A percentile compares a stretch with the other conserved stretches of the same genome.
Conservation (phyloP, 2,888 invertebrate genomes). For the Tyria jacobaeae region DNA sequence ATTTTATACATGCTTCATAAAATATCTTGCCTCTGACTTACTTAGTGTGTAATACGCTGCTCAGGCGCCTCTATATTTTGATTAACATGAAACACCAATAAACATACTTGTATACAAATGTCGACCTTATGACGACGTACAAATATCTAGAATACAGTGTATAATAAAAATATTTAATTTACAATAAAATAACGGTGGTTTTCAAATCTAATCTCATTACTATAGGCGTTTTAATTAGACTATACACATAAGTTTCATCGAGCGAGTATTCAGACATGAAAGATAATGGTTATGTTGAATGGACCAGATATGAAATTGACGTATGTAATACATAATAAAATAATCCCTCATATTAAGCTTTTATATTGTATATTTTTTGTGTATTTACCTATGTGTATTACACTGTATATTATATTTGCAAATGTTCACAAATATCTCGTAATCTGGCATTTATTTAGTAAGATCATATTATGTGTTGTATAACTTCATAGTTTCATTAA, state of each 20-base stretch:
- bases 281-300: conserved; percentile 46
- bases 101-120: conserved; percentile 22
- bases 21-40: conserved; percentile 72
- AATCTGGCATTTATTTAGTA: conserved; percentile 68
- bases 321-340: conserved; percentile 50
- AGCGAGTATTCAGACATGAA: conserved; percentile 33
- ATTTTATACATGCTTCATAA: conserved; percentile 72
- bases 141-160: conserved; percentile 30
- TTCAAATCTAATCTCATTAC: conserved; percentile 32
- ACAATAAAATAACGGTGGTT: conserved; percentile 18
- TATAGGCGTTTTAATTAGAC: conserved; percentile 30
- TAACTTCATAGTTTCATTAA: conserved; percentile 41
- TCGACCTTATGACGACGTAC: conserved; percentile 33
- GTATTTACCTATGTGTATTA: conserved; percentile 50
- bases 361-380: conserved; percentile 58
- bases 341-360: conserved; percentile 61
- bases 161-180: conserved; percentile 2
- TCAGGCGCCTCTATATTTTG: conserved; percentile 55
- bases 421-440: conserved; percentile 51
- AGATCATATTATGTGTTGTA: conserved; percentile 51
- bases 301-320: conserved; percentile 48
- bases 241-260: conserved; percentile 43
- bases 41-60: conserved; percentile 52
- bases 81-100: conserved; percentile 29
- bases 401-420: conserved; percentile 55